These are phyloP conservation scores for Melanerpes formicivorus DNA, from an alignment of 2,113 vertebrate species.

Conservation along the genomic window DNA sequence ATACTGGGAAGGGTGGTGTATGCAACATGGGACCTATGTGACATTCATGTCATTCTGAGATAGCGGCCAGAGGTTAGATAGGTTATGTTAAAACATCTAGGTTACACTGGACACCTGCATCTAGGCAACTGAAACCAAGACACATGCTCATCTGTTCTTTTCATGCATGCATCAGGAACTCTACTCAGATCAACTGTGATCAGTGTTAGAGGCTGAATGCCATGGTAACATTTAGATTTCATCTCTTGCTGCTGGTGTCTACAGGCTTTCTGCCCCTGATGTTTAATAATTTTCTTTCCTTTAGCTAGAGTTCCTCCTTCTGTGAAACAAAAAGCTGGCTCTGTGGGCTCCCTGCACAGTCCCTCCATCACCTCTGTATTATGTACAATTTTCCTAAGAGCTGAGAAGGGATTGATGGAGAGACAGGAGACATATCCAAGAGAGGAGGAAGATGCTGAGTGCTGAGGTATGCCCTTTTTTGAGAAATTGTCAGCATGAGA, in stretches of 20 bases:
- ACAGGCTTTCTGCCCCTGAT: not conserved
- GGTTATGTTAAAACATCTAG: not conserved
- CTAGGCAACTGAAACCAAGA: not conserved
- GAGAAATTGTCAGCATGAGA: not conserved
- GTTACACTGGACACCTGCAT: not conserved
- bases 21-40: not conserved
- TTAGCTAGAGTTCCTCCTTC: not conserved
- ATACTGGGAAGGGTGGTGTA: not conserved
- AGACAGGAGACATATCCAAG: not conserved
- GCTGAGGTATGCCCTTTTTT: constrained; percentile 21
- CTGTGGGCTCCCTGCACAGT: not conserved
- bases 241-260: not conserved
- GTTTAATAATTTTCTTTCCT: not conserved
- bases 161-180: not conserved
- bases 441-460: not conserved
- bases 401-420: not conserved
- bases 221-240: not conserved
- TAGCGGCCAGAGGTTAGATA: not conserved
- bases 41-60: not conserved
- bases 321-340: not conserved
- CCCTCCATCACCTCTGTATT: not conserved
- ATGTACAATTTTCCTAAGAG: not conserved
- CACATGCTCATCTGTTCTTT: not conserved
- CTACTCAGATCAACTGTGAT: accelerated
- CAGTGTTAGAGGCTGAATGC: not conserved